These are phyloP conservation scores for Incurvaria masculella DNA, from an alignment of 2,888 invertebrate species.

Conservation along the genomic window DNA sequence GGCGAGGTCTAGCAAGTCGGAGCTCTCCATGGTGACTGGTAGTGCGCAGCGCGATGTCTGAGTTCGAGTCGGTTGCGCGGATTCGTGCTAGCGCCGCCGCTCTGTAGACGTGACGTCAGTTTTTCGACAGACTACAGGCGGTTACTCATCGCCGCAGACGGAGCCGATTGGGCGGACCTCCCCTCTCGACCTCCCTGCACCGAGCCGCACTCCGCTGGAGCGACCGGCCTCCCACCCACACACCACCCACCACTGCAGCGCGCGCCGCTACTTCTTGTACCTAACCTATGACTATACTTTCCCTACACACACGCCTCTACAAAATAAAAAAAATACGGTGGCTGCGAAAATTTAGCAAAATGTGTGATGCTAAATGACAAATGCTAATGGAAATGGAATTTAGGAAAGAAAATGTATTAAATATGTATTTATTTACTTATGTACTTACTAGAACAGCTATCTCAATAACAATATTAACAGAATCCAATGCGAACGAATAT, in stretches of 20 bases:
- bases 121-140: conserved; percentile 7
- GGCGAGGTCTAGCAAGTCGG: conserved; percentile 35
- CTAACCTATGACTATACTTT: not conserved
- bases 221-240: not conserved
- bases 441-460: no score
- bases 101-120: conserved; percentile 7
- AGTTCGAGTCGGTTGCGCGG: conserved; percentile 6
- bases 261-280: no score
- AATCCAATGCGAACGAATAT: no score
- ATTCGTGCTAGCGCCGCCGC: conserved; percentile 2
- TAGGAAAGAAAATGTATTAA: no score
- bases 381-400: no score
- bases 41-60: not conserved
- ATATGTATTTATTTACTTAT: no score
- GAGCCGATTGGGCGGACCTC: conserved; percentile 8
- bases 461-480: no score
- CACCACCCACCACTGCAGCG: not conserved
- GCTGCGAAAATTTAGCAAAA: no score
- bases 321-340: no score
- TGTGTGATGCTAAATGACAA: no score
- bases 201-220: conserved; percentile 1
- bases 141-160: conserved; percentile 9
- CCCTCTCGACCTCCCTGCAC: not conserved
- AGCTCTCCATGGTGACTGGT: conserved; percentile 29
- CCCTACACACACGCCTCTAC: not conserved